Evolutionary conservation across 1,140 invertebrate species (phyloP).

Genomic region (Araneus ventricosus): DNA sequence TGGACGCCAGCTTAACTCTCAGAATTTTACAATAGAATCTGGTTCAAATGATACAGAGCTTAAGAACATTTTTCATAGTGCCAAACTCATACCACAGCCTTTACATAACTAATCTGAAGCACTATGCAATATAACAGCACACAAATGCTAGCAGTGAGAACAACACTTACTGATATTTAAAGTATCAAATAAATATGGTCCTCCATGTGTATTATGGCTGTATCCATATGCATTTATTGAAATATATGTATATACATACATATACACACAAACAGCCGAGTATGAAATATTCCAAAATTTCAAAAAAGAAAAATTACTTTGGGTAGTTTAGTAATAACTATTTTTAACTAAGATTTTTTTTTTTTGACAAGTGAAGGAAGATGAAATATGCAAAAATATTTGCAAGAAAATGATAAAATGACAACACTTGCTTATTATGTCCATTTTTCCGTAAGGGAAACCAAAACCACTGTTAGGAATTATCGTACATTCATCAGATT

Average conservation of each 20-base stretch:
- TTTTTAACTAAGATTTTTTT: no score
- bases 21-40: background rate
- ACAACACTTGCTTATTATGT: background rate
- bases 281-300: slow-evolving; percentile 6
- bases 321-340: background rate
- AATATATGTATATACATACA: slow-evolving; percentile 56
- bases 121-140: slow-evolving; percentile 33
- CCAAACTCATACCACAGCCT: slow-evolving; percentile 24
- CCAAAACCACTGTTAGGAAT: no score
- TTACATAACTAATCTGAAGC: slow-evolving; percentile 23
- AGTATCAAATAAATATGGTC: slow-evolving; percentile 59
- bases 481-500: no score
- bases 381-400: no score
- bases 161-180: slow-evolving; percentile 2
- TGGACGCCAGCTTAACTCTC: slow-evolving; percentile 31
- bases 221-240: slow-evolving; percentile 24
- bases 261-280: slow-evolving; percentile 41
- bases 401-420: background rate
- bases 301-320: background rate
- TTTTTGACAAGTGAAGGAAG: no score
- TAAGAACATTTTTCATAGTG: background rate
- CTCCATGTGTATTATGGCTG: slow-evolving; percentile 8
- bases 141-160: background rate
- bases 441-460: no score
- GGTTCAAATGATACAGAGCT: background rate